phyloP scores from a whole-genome alignment of 2,113 vertebrate genomes.

The Amphiprion percula region DNA sequence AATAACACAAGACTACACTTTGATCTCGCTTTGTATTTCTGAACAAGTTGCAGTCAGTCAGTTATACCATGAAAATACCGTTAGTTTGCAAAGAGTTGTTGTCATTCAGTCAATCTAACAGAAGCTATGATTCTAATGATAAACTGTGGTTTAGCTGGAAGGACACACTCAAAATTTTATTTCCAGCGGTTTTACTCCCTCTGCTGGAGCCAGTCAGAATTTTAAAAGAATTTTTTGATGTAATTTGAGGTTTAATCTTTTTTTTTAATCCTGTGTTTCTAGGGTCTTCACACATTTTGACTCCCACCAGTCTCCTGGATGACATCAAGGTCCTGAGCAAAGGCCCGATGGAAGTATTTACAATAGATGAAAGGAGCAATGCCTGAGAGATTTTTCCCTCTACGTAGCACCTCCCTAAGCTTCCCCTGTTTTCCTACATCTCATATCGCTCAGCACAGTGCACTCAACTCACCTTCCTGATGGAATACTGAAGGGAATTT shows the following conservation, averaged over 20 bases:
- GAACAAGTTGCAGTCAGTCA: too few relatives aligned
- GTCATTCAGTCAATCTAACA: background rate
- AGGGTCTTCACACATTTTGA: constrained; percentile 97
- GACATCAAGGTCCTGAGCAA: constrained; percentile 94
- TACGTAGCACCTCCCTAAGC: background rate
- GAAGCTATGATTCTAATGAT: background rate
- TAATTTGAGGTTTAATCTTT: background rate
- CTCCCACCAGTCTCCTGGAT: constrained; percentile 91
- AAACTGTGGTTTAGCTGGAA: background rate
- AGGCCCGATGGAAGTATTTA: constrained; percentile 87
- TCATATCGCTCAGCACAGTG: constrained; percentile 30
- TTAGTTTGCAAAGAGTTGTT: background rate
- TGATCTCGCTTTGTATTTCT: background rate
- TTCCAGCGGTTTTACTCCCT: background rate
- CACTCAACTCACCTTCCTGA: constrained; percentile 51
- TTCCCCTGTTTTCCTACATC: background rate
- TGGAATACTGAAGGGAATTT: constrained; percentile 72
- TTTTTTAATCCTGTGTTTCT: constrained; percentile 18
- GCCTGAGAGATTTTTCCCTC: constrained; percentile 44
- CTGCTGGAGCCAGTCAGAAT: constrained; percentile 12
- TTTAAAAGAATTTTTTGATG: background rate
- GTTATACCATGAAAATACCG: too few relatives aligned
- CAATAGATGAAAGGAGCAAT: constrained; percentile 82
- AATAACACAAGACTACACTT: background rate
- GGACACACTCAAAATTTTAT: background rate